Evolutionary conservation across 2,797 vertebrate genomes (phyloP), one percentile per base, ranked within the genome.

Genomic region (Falco rusticolus): DNA sequence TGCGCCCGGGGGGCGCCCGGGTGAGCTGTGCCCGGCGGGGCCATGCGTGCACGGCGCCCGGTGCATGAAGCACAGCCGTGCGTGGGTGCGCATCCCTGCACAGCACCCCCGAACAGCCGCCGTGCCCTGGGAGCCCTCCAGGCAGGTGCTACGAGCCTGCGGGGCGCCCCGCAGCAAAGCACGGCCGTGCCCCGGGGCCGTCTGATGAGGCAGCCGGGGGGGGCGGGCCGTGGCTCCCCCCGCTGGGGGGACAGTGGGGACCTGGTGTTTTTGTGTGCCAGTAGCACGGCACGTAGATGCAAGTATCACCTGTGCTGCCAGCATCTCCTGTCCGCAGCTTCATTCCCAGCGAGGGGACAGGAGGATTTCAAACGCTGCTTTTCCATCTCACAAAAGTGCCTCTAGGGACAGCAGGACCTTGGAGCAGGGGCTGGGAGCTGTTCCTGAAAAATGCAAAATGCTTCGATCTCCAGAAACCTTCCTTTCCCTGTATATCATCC

Each of bases 161-260:
- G 69, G 85, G 59, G 24, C 90, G 7, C 19, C 78, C 57, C 81
- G 0, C 11, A 20, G 2, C 69, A 1, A 80, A 3, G 31, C 19
- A 0, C 0, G 41, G 12, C 84, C 37, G 0, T 26, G 61, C 26
- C 28, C 26, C 8, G 0, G 7, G 2, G 25, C 1, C 7, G 4
- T 16, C 14, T 0, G 37, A 2, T 9, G 75, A 9, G n/a, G 45
- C 21, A 37, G 37, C 37, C 37, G 37, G 10, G 37, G 37, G 31
- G 29, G 37, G 5, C 18, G 33, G 64, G 50, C 8, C 37, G 14
- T 5, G 7, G 45, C 17, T 57, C 43, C 70, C 33, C 0, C 3
- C 7, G 37, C 37, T 31, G 17, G 64, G 21, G 21, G 61, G 78
- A 0, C 4, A 37, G n/a, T 28, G 16, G 25, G 15, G 10, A 24